Evolutionary conservation across 2,113 vertebrate genomes (phyloP).

Genomic region (Hemiscyllium ocellatum): DNA sequence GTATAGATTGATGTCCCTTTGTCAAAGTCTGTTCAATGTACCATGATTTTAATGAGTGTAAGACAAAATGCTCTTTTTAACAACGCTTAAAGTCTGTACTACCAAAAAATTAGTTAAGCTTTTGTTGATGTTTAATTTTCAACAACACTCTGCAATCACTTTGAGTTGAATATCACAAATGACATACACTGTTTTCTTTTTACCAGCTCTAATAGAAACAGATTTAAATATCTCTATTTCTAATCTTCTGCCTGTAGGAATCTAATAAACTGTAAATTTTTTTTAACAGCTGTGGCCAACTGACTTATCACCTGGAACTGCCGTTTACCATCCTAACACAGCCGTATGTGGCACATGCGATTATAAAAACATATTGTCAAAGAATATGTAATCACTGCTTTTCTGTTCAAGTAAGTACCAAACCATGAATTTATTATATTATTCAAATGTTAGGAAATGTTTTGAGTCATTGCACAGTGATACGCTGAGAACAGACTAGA

Average conservation of each 20-base stretch:
- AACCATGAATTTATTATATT: not conserved
- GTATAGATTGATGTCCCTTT: too few species aligned
- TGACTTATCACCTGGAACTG: constrained; percentile 73
- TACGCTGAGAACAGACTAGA: constrained; percentile 46
- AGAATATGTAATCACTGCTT: constrained; percentile 73
- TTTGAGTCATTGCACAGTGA: not conserved
- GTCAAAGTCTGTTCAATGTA: too few species aligned
- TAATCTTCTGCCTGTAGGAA: not conserved
- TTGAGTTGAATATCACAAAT: not conserved
- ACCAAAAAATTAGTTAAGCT: too few species aligned
- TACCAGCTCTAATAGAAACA: not conserved
- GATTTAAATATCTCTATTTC: not conserved
- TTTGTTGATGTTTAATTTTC: not conserved
- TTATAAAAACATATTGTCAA: constrained; percentile 76
- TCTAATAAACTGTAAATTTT: constrained; percentile 24
- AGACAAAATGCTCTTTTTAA: too few species aligned
- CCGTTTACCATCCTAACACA: constrained; percentile 73
- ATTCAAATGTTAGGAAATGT: not conserved
- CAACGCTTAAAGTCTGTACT: too few species aligned
- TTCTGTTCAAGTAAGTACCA: constrained; percentile 55
- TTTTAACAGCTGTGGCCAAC: constrained; percentile 73
- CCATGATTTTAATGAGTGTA: too few species aligned
- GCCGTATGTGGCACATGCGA: constrained; percentile 70
- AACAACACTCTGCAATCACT: not conserved
- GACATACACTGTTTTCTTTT: not conserved